These are phyloP conservation scores for Chionis minor DNA, from an alignment of 2,113 vertebrate species.

Conservation along the genomic window DNA sequence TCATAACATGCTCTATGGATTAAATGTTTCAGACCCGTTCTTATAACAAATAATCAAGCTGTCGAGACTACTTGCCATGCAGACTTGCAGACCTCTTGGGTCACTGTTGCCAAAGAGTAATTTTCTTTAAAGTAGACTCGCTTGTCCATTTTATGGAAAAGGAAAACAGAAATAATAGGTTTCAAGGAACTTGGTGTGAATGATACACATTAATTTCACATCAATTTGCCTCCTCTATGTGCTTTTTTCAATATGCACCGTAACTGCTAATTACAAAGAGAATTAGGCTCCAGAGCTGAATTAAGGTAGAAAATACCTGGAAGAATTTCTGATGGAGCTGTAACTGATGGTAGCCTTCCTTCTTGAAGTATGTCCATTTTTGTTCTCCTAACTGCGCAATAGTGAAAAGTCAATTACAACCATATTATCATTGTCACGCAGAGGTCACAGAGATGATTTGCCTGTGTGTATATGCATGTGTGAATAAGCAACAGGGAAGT, in stretches of 20 bases:
- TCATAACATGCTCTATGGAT: not conserved
- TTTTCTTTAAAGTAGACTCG: not conserved
- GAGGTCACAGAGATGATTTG: not conserved
- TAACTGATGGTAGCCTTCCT: not conserved
- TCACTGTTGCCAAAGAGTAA: conserved; percentile 36
- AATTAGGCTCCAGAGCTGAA: conserved; percentile 26
- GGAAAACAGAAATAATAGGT: conserved; percentile 30
- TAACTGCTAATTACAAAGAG: conserved; percentile 33
- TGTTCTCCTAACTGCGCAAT: not conserved
- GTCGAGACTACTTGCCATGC: conserved; percentile 9
- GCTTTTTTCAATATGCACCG: not conserved
- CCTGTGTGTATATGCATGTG: not conserved
- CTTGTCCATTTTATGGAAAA: conserved; percentile 8
- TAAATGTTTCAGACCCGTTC: conserved; percentile 35
- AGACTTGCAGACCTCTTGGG: conserved; percentile 13
- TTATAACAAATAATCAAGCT: conserved; percentile 52
- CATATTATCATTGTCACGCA: not conserved
- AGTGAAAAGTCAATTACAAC: not conserved
- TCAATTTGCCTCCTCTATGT: not conserved
- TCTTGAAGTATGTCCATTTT: not conserved
- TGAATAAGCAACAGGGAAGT: not conserved
- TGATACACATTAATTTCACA: not conserved
- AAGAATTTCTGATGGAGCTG: conserved; percentile 3
- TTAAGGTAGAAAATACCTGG: conserved; percentile 36
- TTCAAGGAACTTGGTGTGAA: conserved; percentile 28